Percentiles rank a stretch among this genome's conserved stretches.
phyloP scores from a whole-genome alignment of 2,888 invertebrate species.

The Busseola fusca region DNA sequence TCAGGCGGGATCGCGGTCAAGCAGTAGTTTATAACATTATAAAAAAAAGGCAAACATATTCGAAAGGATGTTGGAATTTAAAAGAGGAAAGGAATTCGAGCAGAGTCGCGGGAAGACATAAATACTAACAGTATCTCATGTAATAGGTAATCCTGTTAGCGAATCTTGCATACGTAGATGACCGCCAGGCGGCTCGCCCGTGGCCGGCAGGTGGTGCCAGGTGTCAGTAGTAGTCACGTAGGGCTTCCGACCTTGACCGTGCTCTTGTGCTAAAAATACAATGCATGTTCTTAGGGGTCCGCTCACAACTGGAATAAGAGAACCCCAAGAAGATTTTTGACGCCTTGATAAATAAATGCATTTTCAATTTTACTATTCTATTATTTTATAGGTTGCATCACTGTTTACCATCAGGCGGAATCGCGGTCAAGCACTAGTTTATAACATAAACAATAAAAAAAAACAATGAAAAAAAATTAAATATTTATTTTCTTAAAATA shows the following conservation, averaged over 20 bases:
- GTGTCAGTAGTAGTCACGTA: neutral
- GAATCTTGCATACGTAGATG: neutral
- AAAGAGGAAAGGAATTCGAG: neutral
- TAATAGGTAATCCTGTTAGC: constrained; percentile 22
- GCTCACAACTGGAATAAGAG: neutral
- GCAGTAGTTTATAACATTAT: too few relatives aligned
- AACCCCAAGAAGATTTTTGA: neutral
- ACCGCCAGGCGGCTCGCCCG: constrained; percentile 2
- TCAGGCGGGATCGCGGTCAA: too few relatives aligned
- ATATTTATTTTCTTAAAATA: too few relatives aligned
- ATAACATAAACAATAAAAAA: too few relatives aligned
- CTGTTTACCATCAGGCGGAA: too few relatives aligned
- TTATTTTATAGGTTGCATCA: too few relatives aligned
- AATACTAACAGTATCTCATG: neutral
- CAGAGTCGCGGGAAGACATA: neutral
- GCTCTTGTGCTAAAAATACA: constrained; percentile 15
- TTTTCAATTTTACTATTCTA: neutral
- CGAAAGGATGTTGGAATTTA: neutral
- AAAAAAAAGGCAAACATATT: too few relatives aligned
- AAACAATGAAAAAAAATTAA: too few relatives aligned
- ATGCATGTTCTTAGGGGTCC: neutral
- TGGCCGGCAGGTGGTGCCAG: neutral
- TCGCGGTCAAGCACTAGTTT: too few relatives aligned
- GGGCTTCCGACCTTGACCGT: constrained; percentile 43
- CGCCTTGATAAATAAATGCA: neutral